These are phyloP conservation scores for Drosophila murphyi DNA, from an alignment of 1,140 invertebrate genomes.

Conservation along the genomic window DNA sequence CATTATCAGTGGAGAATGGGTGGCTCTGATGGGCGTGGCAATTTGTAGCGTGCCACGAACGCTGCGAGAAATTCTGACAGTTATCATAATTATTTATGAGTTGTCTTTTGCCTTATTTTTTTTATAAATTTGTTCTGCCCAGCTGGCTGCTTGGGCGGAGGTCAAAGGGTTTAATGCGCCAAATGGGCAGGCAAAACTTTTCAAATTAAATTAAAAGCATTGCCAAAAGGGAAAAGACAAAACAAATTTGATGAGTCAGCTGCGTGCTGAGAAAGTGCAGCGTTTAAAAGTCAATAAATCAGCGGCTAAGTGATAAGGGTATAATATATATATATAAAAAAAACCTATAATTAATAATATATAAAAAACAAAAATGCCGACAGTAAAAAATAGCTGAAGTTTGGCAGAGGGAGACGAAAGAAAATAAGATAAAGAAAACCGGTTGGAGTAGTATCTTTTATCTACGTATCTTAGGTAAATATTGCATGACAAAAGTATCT, in stretches of 20 bases:
- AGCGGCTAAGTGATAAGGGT: constrained; percentile 68
- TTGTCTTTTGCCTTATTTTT: constrained; percentile 54
- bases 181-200: constrained; percentile 81
- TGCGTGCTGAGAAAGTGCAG: constrained; percentile 56
- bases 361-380: constrained; percentile 31
- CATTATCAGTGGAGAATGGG: constrained; percentile 34
- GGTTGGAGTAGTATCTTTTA: constrained; percentile 12
- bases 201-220: constrained; percentile 83
- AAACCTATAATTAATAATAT: constrained; percentile 58
- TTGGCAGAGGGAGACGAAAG: not conserved
- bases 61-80: constrained; percentile 61
- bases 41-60: constrained; percentile 26
- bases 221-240: constrained; percentile 64
- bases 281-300: constrained; percentile 82
- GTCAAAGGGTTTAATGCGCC: constrained; percentile 76
- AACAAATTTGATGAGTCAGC: constrained; percentile 81
- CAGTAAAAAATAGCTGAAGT: constrained; percentile 6
- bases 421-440: constrained; percentile 2
- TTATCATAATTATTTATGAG: constrained; percentile 82
- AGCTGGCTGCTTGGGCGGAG: not conserved
- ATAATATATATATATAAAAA: constrained; percentile 12
- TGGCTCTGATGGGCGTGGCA: constrained; percentile 40
- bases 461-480: not conserved
- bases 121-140: constrained; percentile 14
- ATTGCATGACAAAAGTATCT: constrained; percentile 11